Evolutionary conservation across 2,888 invertebrate genomes (phyloP), one percentile per base, ranked within the genome.

Genomic region (Cartodere bifasciata): DNA sequence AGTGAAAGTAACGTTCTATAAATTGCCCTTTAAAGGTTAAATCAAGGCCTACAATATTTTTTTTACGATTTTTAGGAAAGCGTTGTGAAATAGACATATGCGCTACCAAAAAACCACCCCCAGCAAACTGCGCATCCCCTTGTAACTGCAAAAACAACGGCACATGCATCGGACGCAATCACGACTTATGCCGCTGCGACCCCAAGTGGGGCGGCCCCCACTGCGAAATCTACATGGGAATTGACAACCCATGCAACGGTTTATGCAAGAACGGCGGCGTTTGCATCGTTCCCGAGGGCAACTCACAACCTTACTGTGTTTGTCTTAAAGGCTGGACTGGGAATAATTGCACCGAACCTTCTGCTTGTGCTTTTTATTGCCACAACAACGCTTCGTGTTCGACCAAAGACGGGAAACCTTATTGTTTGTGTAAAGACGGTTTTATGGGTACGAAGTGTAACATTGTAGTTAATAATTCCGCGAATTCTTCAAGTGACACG

Each of bases 301-400:
- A 63, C 29, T 51, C 56, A 3, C 48, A 60, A 32, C 67, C 72
- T 1, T 55, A 56, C 13, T 75, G 75, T 51, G 56, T 58, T 38
- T 75, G 75, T 45, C 52, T 60, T n/a, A 58, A 60, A 6, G 66
- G 66, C 16, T 75, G 71, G 68, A 56, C 61, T 15, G 77, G 76
- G 1, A 47, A 52, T 15, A 55, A 53, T 16, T 79, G 79, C 48
- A 63, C 68, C 11, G 46, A 58, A 30, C 64, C 64, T 4, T 51
- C 53, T 12, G 49, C 50, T 7, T 71, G 70, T 47, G 44, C 49
- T 21, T 55, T 54, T 37, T 64, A 55, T 48, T 72, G 72, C 44
- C 56, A 61, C 38, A 68, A 70, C 47, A 65, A 65, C 11, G 72
- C 67, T 15, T 61, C 58, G 3, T 72, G 72, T 45, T 49, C 55